A percentile compares a stretch with the other conserved stretches of the same genome.
These are phyloP conservation scores for Acanthurus tractus DNA, from an alignment of 2,797 vertebrate genomes.

Conservation along the genomic window DNA sequence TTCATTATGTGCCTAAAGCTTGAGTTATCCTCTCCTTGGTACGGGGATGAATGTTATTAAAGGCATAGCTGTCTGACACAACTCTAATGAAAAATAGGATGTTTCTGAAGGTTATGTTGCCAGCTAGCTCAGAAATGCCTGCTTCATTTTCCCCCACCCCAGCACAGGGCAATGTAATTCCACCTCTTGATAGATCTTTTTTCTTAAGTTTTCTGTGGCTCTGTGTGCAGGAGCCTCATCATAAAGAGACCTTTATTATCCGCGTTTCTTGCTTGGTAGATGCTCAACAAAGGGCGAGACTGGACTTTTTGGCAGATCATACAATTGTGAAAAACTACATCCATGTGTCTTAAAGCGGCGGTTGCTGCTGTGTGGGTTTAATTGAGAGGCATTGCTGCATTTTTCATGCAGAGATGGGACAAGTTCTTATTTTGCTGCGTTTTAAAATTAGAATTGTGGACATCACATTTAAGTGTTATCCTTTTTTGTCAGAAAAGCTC, in stretches of 20 bases:
- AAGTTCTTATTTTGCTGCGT: constrained; percentile 17
- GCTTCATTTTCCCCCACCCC: constrained; percentile 84
- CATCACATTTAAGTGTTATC: not conserved
- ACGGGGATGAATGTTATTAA: constrained; percentile 89
- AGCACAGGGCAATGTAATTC: constrained; percentile 85
- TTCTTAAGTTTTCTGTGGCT: constrained; percentile 81
- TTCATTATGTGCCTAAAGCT: constrained; percentile 91
- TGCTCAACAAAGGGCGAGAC: constrained; percentile 83
- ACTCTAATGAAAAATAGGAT: constrained; percentile 91
- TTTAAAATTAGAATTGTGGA: not conserved
- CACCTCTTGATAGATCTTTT: constrained; percentile 88
- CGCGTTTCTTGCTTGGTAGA: constrained; percentile 71
- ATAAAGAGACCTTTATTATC: constrained; percentile 88
- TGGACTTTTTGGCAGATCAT: constrained; percentile 82
- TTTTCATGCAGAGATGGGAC: constrained; percentile 28
- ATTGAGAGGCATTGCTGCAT: constrained; percentile 59
- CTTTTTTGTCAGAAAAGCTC: not conserved
- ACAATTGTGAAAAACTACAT: constrained; percentile 82
- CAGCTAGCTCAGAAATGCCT: constrained; percentile 85
- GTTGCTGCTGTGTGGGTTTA: constrained; percentile 56
- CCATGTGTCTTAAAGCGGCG: constrained; percentile 47
- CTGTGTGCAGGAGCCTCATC: constrained; percentile 84
- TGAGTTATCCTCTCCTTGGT: constrained; percentile 89
- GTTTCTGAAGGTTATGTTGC: constrained; percentile 90
- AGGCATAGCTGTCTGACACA: constrained; percentile 87